A percentile compares a stretch with the other conserved stretches of the same genome.
Evolutionary conservation across 2,797 vertebrate genomes (phyloP).

Genomic region (Basileuterus tristriatus): DNA sequence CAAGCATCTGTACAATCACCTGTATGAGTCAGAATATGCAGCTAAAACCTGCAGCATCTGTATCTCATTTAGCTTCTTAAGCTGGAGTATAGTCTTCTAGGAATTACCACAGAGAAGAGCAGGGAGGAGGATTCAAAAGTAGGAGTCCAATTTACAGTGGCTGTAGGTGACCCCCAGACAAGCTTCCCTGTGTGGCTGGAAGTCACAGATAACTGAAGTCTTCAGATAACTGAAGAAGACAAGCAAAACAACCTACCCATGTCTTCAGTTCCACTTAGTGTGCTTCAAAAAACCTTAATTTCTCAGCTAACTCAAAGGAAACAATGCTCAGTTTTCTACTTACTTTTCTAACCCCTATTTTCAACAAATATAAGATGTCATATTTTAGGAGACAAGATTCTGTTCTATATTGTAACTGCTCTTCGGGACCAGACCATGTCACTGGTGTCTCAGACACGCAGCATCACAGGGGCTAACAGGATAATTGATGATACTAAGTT

Average conservation of each 20-base stretch:
- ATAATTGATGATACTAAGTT: not conserved
- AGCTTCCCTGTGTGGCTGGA: not conserved
- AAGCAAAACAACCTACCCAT: not conserved
- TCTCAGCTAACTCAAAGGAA: not conserved
- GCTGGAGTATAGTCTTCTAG: not conserved
- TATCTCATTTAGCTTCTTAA: not conserved
- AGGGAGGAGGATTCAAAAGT: not conserved
- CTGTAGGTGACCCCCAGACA: not conserved
- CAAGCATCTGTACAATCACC: not conserved
- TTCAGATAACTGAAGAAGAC: not conserved
- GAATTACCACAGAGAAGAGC: fast-evolving
- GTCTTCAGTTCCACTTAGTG: not conserved
- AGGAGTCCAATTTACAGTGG: not conserved
- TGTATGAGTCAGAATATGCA: not conserved
- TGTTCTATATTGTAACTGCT: not conserved
- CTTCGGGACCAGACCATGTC: not conserved
- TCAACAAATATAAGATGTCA: not conserved
- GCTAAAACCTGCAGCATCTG: not conserved
- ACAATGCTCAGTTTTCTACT: not conserved
- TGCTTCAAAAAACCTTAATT: not conserved
- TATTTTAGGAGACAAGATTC: not conserved
- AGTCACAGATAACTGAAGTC: not conserved
- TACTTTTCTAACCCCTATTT: not conserved
- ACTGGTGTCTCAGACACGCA: not conserved
- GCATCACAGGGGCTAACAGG: not conserved